Percentiles rank a stretch among this genome's conserved stretches.
Evolutionary conservation across 2,797 vertebrate species (phyloP).

Genomic region (Valencia hispanica): DNA sequence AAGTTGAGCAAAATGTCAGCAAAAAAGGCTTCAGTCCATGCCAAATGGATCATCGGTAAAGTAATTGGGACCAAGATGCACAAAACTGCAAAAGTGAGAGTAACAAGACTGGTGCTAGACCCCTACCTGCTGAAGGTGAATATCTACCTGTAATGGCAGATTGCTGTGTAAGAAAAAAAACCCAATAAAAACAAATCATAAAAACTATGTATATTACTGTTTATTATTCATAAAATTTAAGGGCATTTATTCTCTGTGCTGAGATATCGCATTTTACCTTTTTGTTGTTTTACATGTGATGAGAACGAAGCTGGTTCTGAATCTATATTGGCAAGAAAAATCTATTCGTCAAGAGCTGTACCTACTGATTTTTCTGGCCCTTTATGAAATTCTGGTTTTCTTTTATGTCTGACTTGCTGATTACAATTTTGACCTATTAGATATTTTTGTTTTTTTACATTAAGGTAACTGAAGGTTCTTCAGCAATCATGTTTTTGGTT

Average conservation of each 20-base stretch:
- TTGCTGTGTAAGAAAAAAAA: too few relatives aligned
- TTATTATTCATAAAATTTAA: too few relatives aligned
- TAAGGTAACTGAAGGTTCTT: not conserved
- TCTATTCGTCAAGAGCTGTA: too few relatives aligned
- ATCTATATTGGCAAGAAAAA: too few relatives aligned
- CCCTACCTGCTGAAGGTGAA: slow-evolving; percentile 90
- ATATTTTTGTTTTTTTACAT: not conserved
- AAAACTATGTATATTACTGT: too few relatives aligned
- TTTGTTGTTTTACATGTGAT: too few relatives aligned
- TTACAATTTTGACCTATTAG: not conserved
- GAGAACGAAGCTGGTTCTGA: too few relatives aligned
- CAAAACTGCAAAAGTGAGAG: slow-evolving; percentile 95
- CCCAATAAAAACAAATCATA: too few relatives aligned
- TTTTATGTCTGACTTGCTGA: not conserved
- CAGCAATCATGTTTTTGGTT: not conserved
- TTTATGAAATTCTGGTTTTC: too few relatives aligned
- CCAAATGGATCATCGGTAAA: slow-evolving; percentile 93
- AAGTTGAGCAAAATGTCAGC: slow-evolving; percentile 72
- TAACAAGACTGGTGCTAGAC: slow-evolving; percentile 92
- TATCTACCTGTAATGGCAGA: not conserved
- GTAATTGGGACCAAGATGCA: slow-evolving; percentile 96
- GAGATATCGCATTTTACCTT: too few relatives aligned
- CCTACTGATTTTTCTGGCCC: too few relatives aligned
- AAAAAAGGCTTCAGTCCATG: slow-evolving; percentile 85
- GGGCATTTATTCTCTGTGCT: too few relatives aligned